Conservation (phyloP, 2,888 invertebrate genomes). For the Labia minor region DNA sequence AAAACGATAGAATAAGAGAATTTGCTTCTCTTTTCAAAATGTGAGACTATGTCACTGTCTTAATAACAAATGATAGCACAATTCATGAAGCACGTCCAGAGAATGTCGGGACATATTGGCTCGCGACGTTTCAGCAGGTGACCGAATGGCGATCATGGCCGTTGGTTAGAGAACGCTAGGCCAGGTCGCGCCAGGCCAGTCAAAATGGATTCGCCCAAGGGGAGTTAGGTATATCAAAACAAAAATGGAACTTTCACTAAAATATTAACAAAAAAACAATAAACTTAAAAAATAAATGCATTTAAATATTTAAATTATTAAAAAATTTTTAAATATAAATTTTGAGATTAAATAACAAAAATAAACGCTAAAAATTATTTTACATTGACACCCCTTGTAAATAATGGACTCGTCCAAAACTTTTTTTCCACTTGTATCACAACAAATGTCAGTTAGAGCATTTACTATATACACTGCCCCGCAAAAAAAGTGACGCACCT, state of each 20-base stretch:
- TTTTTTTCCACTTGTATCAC: not conserved
- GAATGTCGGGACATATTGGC: slow-evolving; percentile 20
- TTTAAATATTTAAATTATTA: too few species aligned
- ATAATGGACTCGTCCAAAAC: not conserved
- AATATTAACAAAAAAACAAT: too few species aligned
- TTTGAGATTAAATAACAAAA: not conserved
- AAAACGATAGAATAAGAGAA: too few species aligned
- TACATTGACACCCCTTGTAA: too few species aligned
- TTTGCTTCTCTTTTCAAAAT: not conserved
- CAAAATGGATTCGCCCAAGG: slow-evolving; percentile 18
- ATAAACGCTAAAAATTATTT: too few species aligned
- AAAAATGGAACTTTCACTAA: not conserved
- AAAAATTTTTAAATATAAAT: not conserved
- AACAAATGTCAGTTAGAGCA: not conserved
- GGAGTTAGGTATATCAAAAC: not conserved
- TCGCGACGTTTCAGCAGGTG: slow-evolving; percentile 25
- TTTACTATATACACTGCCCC: too few species aligned
- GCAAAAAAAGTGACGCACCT: too few species aligned
- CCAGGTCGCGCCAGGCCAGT: slow-evolving; percentile 18
- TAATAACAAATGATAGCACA: not conserved
- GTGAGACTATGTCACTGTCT: not conserved
- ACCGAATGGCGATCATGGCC: slow-evolving; percentile 26
- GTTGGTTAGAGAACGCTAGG: slow-evolving; percentile 20
- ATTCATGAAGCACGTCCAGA: slow-evolving; percentile 6
- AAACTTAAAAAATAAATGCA: too few species aligned